Evolutionary conservation across 2,888 invertebrate genomes (phyloP), one percentile per base, ranked within the genome.

Genomic region (Sarcophaga carnaria): DNA sequence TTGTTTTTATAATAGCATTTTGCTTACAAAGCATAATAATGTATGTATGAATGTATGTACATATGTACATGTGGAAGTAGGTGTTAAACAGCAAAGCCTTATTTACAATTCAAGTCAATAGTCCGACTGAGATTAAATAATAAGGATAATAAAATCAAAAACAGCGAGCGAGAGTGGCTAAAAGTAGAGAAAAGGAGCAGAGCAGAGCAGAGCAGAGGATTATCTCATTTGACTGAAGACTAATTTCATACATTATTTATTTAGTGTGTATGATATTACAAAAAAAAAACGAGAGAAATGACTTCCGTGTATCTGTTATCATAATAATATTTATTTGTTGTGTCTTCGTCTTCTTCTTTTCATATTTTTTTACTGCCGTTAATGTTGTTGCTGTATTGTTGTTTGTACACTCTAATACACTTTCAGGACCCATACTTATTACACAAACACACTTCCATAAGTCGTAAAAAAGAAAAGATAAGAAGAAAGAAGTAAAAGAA

Each of bases 91-190:
- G 54, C 54, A 54, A 54, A 54, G 54, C 17, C 78, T 79, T 83
- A 77, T 84, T 84, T 79, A 79, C 66, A 79, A 87, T 87, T 87
- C 81, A 82, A 84, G 87, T 82, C 87, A 87, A 80, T 87, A 82
- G 87, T 76, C 76, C 59, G 81, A 64, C 80, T 77, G 80, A 80
- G 80, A 83, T 83, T 72, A 54, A 45, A 85, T 76, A 80, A 76
- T 70, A 75, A 22, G 6, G 71, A 75, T 59, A 22, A 75, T 59
- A 22, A 37, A 37, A 37, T 37, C 37, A 37, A 37, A 37, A 37
- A 37, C 37, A 37, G 37, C 14, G 54, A 17, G 17, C 12, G 0
- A 17, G 17, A 5, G 0, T 54, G 4, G 10, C 14, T 54, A 17
- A 54, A 17, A 54, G 17, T 5, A 54, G 17, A 54, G 54, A 54